phyloP scores from a whole-genome alignment of 1,140 invertebrate genomes.

The Drosophila mauritiana region DNA sequence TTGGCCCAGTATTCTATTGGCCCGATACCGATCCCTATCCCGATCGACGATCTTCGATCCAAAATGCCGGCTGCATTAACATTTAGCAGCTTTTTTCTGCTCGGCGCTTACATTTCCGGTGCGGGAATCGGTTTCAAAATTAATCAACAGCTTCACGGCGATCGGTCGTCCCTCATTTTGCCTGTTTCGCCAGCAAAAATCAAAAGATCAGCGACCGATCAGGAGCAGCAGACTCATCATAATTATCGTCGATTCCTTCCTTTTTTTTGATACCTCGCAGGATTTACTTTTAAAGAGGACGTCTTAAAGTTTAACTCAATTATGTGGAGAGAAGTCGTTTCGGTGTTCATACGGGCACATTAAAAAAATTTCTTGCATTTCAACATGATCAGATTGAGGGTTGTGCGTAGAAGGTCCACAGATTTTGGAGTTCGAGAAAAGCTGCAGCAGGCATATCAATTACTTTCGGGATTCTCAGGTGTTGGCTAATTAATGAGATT shows the following conservation, averaged over 20 bases:
- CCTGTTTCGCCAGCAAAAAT: slow-evolving; percentile 29
- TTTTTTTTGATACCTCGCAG: slow-evolving; percentile 28
- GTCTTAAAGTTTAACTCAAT: slow-evolving; percentile 53
- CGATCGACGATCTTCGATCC: slow-evolving; percentile 10
- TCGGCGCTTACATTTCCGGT: slow-evolving; percentile 74
- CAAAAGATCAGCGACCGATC: slow-evolving; percentile 58
- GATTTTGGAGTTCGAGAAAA: slow-evolving; percentile 3
- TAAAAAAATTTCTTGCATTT: slow-evolving; percentile 29
- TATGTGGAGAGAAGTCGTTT: slow-evolving; percentile 36
- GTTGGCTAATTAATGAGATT: slow-evolving; percentile 28
- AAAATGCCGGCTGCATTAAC: slow-evolving; percentile 60
- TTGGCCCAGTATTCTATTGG: slow-evolving; percentile 52
- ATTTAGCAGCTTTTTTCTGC: slow-evolving; percentile 72
- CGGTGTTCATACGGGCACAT: slow-evolving; percentile 23
- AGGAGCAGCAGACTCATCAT: slow-evolving; percentile 57
- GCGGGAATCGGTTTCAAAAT: slow-evolving; percentile 67
- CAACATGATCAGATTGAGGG: slow-evolving; percentile 26
- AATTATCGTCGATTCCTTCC: slow-evolving; percentile 59
- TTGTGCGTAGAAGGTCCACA: background rate
- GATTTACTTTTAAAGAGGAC: slow-evolving; percentile 58
- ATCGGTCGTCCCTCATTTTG: slow-evolving; percentile 49
- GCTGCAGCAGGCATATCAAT: slow-evolving; percentile 32
- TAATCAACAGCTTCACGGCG: slow-evolving; percentile 75
- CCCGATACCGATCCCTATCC: background rate
- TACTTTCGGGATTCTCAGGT: slow-evolving; percentile 14